Base-by-base conservation (phyloP, 2,797 vertebrate species). In the Enteromius mattozi region DNA sequence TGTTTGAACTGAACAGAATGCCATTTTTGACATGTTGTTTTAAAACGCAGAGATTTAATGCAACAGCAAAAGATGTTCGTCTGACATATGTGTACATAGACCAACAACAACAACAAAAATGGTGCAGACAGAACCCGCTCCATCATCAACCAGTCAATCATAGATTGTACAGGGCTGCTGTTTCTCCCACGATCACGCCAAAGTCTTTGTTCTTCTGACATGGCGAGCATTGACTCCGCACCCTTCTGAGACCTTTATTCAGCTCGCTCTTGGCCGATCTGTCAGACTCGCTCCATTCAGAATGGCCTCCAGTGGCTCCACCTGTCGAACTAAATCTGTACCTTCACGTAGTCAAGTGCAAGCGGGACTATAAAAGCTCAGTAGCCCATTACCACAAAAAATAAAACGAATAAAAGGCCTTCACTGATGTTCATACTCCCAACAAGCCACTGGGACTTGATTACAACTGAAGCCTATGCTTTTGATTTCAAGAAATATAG, bases 361-460 rank as follows among this genome's bases (percentile, higher is more conserved):
- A 92, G 91, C 88, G 90, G 91, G 90, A 91, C 88, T 87, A 87
- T 88, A 87, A 88, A 87, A 91, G 89, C 90, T 90, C 91, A 88
- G 88, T 86, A 87, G 91, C 91, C 91, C 91, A 93, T 94, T 93
- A 91, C 91, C 89, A 91, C 65, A 9, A 33, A 85, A 76, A 77
- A 47, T 19, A 19, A 49, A 77, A 76, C 65, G 6, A 82, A 74
- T 19, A 5, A 49, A 90, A 89, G 89, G 90, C 92, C 88, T 87
- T 88, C 78, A 78, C 86, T 84, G 81, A 81, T 85, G 78, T 90
- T 86, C 88, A 63, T 85, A 86, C 87, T 89, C 80, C 33, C 33
- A 51, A 87, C 80, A 14, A 83, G 89, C 91, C 78, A 45, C 78
- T 10, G 88, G 88, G 90, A 91, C 78, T 77, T 86, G 86, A 89